A percentile compares a stretch with the other conserved stretches of the same genome.
These are phyloP conservation scores for Spheniscus mendiculus DNA, from an alignment of 2,113 vertebrate species.

Conservation along the genomic window DNA sequence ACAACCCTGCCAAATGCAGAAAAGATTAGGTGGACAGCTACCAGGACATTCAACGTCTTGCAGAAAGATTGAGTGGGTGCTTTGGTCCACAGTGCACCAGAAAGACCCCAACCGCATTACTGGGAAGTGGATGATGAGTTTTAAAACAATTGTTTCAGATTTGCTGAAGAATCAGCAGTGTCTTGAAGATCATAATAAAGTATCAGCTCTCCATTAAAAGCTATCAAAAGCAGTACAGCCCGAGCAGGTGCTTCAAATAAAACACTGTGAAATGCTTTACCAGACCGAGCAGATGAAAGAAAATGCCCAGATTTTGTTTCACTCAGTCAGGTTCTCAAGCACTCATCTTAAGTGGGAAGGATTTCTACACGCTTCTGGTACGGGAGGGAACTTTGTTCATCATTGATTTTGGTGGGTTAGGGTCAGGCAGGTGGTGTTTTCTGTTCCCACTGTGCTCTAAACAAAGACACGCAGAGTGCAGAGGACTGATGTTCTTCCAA, in stretches of 20 bases:
- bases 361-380: not conserved
- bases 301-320: not conserved
- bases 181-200: not conserved
- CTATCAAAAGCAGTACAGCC: not conserved
- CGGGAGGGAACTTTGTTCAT: not conserved
- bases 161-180: not conserved
- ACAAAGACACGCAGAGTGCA: not conserved
- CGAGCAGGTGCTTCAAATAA: not conserved
- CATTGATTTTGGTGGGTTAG: not conserved
- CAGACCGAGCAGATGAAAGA: not conserved
- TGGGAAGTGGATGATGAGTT: not conserved
- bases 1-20: not conserved
- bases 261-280: not conserved
- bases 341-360: not conserved
- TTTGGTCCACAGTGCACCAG: not conserved
- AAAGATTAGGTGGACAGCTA: fast-evolving
- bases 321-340: not conserved
- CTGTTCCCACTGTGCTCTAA: not conserved
- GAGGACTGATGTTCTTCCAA: not conserved
- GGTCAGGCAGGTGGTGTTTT: not conserved
- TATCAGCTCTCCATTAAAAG: not conserved
- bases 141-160: not conserved
- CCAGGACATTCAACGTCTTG: not conserved
- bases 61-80: not conserved
- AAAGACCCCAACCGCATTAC: not conserved